These are phyloP conservation scores for Helicoverpa assulta DNA, from an alignment of 2,888 invertebrate genomes.

Conservation along the genomic window DNA sequence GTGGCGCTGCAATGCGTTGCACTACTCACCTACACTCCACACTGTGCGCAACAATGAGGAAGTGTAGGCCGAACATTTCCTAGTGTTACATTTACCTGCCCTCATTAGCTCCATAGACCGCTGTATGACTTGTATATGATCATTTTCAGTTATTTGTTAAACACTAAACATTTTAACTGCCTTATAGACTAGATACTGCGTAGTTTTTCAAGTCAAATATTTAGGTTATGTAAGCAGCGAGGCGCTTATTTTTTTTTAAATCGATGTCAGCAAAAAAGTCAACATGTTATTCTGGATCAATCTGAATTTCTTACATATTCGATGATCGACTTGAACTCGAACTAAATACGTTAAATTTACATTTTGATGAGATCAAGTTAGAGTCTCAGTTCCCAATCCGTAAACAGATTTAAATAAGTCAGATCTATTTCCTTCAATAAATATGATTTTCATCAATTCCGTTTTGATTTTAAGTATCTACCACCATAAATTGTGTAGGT, in stretches of 20 bases:
- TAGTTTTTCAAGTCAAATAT: constrained; percentile 22
- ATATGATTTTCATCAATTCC: constrained; percentile 29
- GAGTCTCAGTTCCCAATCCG: constrained; percentile 27
- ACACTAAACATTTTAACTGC: constrained; percentile 1
- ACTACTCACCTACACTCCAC: constrained; percentile 79
- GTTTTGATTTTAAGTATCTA: not conserved
- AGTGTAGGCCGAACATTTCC: constrained; percentile 80
- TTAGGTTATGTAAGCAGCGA: constrained; percentile 48
- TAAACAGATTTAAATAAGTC: constrained; percentile 42
- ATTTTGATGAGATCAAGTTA: constrained; percentile 71
- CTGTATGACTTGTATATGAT: constrained; percentile 46
- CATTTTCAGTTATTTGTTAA: constrained; percentile 23
- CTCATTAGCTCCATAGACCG: constrained; percentile 68
- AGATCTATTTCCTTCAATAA: constrained; percentile 37
- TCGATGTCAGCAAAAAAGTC: constrained; percentile 21
- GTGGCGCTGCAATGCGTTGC: constrained; percentile 73
- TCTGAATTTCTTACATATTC: constrained; percentile 75
- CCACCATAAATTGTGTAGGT: not conserved
- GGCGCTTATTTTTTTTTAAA: constrained; percentile 30
- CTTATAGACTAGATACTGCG: constrained; percentile 11
- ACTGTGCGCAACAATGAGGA: constrained; percentile 83
- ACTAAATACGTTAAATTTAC: constrained; percentile 77
- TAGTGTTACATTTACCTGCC: constrained; percentile 83
- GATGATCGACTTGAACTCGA: constrained; percentile 78
- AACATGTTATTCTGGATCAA: constrained; percentile 66